These are phyloP conservation scores for Selenia dentaria DNA, from an alignment of 2,888 invertebrate genomes.

Conservation along the genomic window DNA sequence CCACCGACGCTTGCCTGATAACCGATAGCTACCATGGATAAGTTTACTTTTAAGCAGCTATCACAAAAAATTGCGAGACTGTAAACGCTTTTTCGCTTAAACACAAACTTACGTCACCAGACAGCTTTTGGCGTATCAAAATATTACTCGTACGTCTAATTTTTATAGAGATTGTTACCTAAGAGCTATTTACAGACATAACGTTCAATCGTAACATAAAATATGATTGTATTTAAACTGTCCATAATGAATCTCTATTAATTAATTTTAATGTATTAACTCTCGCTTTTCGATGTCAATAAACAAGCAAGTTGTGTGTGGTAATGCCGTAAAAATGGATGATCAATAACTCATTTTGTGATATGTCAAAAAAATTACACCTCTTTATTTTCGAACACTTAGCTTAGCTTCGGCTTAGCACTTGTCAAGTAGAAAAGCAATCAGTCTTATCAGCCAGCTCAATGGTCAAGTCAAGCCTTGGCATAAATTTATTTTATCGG, in stretches of 20 bases:
- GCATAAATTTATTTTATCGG: conserved; percentile 12
- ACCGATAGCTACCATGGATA: conserved; percentile 69
- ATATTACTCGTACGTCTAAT: conserved; percentile 21
- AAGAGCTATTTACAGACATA: conserved; percentile 5
- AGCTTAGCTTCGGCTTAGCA: no score
- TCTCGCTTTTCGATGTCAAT: background rate
- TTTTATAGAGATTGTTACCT: conserved; percentile 9
- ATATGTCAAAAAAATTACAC: background rate
- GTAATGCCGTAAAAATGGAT: background rate
- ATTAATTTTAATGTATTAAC: background rate
- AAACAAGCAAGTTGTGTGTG: conserved; percentile 4
- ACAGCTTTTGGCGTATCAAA: conserved; percentile 14
- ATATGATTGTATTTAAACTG: conserved; percentile 4
- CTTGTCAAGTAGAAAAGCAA: conserved; percentile 5
- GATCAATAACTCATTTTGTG: background rate
- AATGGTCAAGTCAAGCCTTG: conserved; percentile 12
- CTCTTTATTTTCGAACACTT: background rate
- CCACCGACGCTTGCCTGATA: conserved; percentile 62
- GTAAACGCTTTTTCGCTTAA: conserved; percentile 41
- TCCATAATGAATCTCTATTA: background rate
- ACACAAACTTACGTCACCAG: conserved; percentile 17
- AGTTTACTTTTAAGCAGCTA: conserved; percentile 49
- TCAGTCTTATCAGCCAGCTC: conserved; percentile 2
- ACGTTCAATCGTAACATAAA: conserved; percentile 16
- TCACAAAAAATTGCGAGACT: conserved; percentile 55